Evolutionary conservation across 2,797 vertebrate genomes (phyloP), one percentile per base, ranked within the genome.

Genomic region (Erpetoichthys calabaricus): DNA sequence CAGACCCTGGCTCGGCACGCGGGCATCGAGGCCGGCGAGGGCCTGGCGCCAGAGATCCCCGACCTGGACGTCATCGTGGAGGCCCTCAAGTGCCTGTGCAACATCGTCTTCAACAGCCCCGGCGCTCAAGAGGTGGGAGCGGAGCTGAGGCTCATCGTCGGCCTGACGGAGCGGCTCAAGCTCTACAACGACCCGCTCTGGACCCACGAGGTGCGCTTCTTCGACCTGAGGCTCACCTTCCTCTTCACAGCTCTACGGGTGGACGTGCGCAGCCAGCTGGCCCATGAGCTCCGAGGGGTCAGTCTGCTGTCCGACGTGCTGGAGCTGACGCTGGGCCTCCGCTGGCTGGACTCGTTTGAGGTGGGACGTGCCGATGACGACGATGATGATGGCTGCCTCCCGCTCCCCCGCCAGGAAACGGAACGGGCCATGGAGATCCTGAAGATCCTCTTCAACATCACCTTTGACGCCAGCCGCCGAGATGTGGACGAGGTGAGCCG

Each of bases 361-460:
- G 84, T 85, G 0, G 78, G 79, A 5, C 63, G 75, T 0, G 70
- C 70, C 0, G 83, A 76, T 9, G 68, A 59, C 1, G 53, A 66
- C 8, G 71, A 79, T 3, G 70, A 66, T 58, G 64, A 60, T 0
- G 60, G 67, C 4, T 71, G 80, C 0, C 78, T 76, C 0, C 68
- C 65, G 3, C 73, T 96, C 52, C 85, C 83, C 53, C 77, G 86
- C 3, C 76, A 89, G 57, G 86, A 93, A 72, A 85, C 85, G 0
- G 91, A 94, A 64, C 70, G 82, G 7, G 84, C 85, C 64, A 91
- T 95, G 90, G 92, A 96, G 73, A 88, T 90, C 65, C 83, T 96
- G 59, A 96, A 96, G 73, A 91, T 92, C 71, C 87, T 97, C 47
- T 97, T 97, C 73, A 97, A 94, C 49, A 80, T 96, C 75, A 97